Conservation (phyloP, 2,113 vertebrate genomes). For the Pseudorasbora parva region DNA sequence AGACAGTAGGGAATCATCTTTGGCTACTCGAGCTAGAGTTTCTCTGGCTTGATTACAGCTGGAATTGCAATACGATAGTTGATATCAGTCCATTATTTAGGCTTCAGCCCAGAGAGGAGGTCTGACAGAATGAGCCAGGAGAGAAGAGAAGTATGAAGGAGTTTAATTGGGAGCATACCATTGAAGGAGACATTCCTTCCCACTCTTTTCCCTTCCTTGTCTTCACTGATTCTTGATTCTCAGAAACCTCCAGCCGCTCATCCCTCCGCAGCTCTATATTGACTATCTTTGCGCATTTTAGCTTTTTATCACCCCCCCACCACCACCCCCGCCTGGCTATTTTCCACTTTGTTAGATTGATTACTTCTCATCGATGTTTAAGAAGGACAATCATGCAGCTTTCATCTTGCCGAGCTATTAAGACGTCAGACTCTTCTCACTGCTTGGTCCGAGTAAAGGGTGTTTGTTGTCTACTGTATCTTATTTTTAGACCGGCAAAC, state of each 20-base stretch:
- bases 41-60: conserved; percentile 38
- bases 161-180: conserved; percentile 83
- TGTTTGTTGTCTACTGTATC: conserved; percentile 42
- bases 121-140: conserved; percentile 76
- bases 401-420: conserved; percentile 58
- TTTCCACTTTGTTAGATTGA: conserved; percentile 56
- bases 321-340: conserved; percentile 24
- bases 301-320: not conserved
- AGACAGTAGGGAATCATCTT: conserved; percentile 18
- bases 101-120: conserved; percentile 28
- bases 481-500: conserved; percentile 57
- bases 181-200: conserved; percentile 70
- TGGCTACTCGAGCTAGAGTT: conserved; percentile 31
- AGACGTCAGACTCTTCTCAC: conserved; percentile 56
- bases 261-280: not conserved
- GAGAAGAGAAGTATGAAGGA: conserved; percentile 78
- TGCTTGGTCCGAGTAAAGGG: conserved; percentile 39
- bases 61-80: conserved; percentile 24
- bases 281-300: conserved; percentile 19
- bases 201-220: conserved; percentile 37
- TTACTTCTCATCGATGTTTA: conserved; percentile 59
- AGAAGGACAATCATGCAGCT: conserved; percentile 48
- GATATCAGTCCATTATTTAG: conserved; percentile 39
- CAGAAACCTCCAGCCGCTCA: not conserved
- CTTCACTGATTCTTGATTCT: conserved; percentile 19